Base-by-base conservation (phyloP, 2,888 invertebrate genomes). In the Mongoloraphidia duomilia region DNA sequence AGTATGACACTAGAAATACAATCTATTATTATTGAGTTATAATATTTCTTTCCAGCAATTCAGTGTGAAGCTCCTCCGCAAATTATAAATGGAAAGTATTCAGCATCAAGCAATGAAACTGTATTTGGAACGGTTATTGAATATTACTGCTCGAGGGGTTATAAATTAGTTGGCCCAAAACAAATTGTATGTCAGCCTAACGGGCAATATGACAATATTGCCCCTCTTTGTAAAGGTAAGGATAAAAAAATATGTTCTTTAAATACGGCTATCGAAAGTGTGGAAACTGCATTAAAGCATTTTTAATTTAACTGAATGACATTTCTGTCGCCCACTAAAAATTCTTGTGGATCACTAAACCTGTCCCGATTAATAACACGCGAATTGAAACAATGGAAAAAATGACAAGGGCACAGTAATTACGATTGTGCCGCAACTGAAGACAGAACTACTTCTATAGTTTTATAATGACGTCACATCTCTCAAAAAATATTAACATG, bases 171-270 rank as follows among this genome's bases (percentile, higher is more conserved):
- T 17, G 92, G 92, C 17, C 71, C 80, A 1, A 71, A 73, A 12
- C 70, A 75, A 44, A 71, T 87, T 35, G 73, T 75, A 26, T 93
- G 93, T 58, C 70, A 84, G 47, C 74, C 82, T 10, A 80, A 76
- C 44, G 92, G 92, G 0, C 76, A 80, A 51, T 92, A 90, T 76
- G 88, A 91, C 62, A 77, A 79, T 47, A 70, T 77, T 0, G 70
- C 84, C 43, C 91, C 92, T 0, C 72, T 72, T 44, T 93, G 92
- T 63, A 72, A 72, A 63, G 75, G 87, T 77, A 67, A 67, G 68
- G 61, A 34, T 46, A 36, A 41, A 40, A 36, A 40, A 34, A 6
- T 12, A 38, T 8, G 6, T 5, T 38, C n/a, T 1, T 13, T n/a
- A 8, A 36, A 36, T 36, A 36, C 9, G 37, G 11, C 9, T 10